A percentile compares a stretch with the other conserved stretches of the same genome.
These are phyloP conservation scores for Isaurus tuberculatus DNA, from an alignment of 92 coral and sea anemone species.

Conservation along the genomic window DNA sequence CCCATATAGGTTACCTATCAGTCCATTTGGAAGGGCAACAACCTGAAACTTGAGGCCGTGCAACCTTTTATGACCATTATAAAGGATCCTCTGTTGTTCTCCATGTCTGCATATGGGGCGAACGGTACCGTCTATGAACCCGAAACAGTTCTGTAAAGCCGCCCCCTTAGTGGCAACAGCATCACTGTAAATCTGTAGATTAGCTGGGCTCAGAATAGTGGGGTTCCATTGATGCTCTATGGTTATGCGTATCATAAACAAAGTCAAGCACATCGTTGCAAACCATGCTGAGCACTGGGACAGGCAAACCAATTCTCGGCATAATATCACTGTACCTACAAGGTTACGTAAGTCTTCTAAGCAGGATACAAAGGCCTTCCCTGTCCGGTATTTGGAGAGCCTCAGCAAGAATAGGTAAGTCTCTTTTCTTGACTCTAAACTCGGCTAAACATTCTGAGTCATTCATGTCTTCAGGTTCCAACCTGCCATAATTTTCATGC, in stretches of 20 bases:
- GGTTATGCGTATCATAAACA: no score
- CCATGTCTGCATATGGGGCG: conserved; percentile 20
- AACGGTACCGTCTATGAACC: neutral
- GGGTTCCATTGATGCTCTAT: no score
- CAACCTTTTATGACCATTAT: neutral
- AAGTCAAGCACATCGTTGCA: no score
- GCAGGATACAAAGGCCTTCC: no score
- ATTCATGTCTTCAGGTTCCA: conserved; percentile 46
- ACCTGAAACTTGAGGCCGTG: conserved; percentile 8
- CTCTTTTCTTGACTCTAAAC: conserved; percentile 16
- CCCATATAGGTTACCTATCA: conserved; percentile 35
- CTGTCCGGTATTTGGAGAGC: conserved; percentile 1
- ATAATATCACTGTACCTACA: no score
- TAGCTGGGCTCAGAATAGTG: no score
- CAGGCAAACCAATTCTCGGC: no score
- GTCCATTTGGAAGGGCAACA: conserved; percentile 35
- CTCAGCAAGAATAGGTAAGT: neutral
- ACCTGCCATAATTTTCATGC: conserved; percentile 33
- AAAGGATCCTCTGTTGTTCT: conserved; percentile 17
- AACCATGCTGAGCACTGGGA: no score
- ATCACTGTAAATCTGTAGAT: no score
- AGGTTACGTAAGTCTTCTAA: no score
- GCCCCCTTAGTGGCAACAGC: no score
- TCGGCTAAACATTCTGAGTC: conserved; percentile 55
- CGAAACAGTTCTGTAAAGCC: no score